These are phyloP conservation scores for Epizoanthus rinbou DNA, from an alignment of 92 coral and sea anemone genomes.

Conservation along the genomic window DNA sequence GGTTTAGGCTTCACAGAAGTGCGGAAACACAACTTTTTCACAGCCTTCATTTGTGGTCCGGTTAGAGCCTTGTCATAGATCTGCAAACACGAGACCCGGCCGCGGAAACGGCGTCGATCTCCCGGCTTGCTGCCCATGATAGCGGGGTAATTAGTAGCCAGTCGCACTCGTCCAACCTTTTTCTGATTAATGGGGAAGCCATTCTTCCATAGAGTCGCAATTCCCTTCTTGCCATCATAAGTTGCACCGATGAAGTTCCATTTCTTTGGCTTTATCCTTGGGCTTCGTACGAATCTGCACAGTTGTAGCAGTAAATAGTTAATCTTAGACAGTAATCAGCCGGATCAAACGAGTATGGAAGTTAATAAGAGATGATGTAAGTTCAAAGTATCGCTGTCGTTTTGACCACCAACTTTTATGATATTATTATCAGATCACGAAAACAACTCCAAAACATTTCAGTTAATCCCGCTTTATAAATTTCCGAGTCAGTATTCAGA, in stretches of 20 bases:
- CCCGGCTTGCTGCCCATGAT: constrained; percentile 77
- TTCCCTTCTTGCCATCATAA: constrained; percentile 55
- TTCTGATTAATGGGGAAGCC: constrained; percentile 70
- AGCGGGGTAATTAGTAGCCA: constrained; percentile 77
- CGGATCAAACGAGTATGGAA: no score
- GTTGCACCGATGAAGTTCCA: constrained; percentile 77
- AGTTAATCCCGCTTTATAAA: no score
- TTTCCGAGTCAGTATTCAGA: no score
- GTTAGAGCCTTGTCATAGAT: constrained; percentile 68
- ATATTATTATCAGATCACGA: no score
- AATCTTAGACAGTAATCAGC: no score
- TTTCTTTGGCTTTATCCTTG: constrained; percentile 51
- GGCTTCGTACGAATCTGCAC: constrained; percentile 39
- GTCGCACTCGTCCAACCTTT: constrained; percentile 61
- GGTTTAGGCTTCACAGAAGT: constrained; percentile 14
- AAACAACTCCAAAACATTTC: no score
- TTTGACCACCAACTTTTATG: no score
- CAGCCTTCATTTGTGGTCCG: constrained; percentile 71
- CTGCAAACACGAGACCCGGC: constrained; percentile 73
- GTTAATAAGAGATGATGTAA: no score
- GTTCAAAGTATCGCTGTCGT: no score
- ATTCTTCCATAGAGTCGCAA: constrained; percentile 64
- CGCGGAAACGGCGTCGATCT: constrained; percentile 70
- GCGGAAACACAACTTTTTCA: constrained; percentile 72
- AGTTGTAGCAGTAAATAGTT: not conserved